Evolutionary conservation across 2,113 vertebrate species (phyloP).

Genomic region (Catharus bicknelli): DNA sequence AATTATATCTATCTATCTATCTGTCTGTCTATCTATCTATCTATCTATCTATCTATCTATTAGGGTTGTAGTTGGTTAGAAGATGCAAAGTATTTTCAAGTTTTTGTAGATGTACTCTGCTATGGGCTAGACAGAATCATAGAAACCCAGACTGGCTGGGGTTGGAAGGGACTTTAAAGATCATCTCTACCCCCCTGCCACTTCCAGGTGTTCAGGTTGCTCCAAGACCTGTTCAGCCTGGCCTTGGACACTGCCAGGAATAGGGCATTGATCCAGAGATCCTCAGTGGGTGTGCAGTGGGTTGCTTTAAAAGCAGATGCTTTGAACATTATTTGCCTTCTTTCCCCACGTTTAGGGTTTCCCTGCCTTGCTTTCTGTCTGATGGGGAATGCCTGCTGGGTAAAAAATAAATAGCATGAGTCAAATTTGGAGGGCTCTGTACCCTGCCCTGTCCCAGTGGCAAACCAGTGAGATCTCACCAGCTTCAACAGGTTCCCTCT

Average conservation of each 20-base stretch:
- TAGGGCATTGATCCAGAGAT: not conserved
- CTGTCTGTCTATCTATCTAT: no score
- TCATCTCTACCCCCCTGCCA: no score
- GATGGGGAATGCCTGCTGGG: fast-evolving
- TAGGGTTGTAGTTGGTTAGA: not conserved
- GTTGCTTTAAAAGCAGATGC: not conserved
- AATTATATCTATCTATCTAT: no score
- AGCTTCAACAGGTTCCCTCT: not conserved
- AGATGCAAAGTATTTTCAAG: not conserved
- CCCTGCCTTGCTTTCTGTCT: not conserved
- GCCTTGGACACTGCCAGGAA: no score
- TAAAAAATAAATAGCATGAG: not conserved
- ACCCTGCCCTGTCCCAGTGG: not conserved
- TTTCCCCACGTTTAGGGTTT: not conserved
- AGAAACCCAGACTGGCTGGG: not conserved
- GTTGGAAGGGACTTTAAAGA: not conserved
- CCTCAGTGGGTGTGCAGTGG: not conserved
- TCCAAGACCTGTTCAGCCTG: not conserved
- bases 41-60: no score
- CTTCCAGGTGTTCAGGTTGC: not conserved
- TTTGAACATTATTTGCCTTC: not conserved
- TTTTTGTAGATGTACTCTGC: not conserved
- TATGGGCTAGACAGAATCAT: not conserved
- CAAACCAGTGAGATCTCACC: not conserved
- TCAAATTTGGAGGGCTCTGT: not conserved